Base-by-base conservation (phyloP, 2,888 invertebrate genomes). In the Bellardia bayeri region DNA sequence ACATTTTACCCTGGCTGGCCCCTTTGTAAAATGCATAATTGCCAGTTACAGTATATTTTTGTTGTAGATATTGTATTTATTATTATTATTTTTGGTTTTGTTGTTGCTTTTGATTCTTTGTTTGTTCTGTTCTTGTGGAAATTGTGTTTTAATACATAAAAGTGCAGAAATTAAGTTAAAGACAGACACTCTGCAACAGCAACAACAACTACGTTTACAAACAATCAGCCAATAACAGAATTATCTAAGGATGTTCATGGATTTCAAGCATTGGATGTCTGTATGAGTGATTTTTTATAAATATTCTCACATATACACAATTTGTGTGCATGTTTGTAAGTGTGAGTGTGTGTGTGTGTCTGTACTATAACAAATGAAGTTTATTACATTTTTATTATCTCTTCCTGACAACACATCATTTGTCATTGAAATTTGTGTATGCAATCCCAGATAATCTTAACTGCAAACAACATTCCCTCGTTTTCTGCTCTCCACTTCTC, bases 311-410 rank as follows among this genome's bases (percentile, higher is more conserved):
- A 40, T 2, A 23, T 23, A 54, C 5, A 11, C 42, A 66, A 54
- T n/a, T 56, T 74, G 23, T 54, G 54, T 37, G 14, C 23, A 11
- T 37, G 16, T 40, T 9, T 64, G 56, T 23, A 45, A 56, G 56
- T n/a, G 11, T 33, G 37, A 45, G 64, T 68, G 16, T 7, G 8
- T 49, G 23, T 42, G 14, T 42, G 9, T 69, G 69, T 71, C 0
- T 23, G 1, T 23, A 23, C 23, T 23, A 13, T 49, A 74, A 72
- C 61, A 82, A 87, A 85, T 82, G 79, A 82, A 85, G 85, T 87
- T 85, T 85, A 87, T 87, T 82, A 85, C 87, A 87, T 82, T 87
- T 85, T 87, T 82, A 87, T 87, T 85, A 87, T 87, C 85, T 85
- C 85, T 58, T 82, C 85, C 85, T 82, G 85, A 76, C 87, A 87